Evolutionary conservation across 2,888 invertebrate genomes (phyloP).

Genomic region (Agrotis exclamationis): DNA sequence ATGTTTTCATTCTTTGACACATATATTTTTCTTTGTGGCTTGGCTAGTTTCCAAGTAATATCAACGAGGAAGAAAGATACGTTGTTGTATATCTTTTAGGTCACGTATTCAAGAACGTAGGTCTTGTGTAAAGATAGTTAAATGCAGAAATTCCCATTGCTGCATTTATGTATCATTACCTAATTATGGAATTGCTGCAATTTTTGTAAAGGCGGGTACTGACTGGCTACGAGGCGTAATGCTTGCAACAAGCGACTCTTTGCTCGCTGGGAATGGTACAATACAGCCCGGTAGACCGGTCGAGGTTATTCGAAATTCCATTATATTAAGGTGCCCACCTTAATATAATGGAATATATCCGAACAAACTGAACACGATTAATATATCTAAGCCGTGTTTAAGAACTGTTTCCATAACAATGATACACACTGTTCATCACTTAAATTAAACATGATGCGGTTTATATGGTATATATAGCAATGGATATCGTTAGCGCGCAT

Average conservation of each 20-base stretch:
- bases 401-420: background rate
- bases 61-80: conserved; percentile 59
- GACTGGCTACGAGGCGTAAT: too few relatives aligned
- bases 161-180: background rate
- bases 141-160: background rate
- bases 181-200: background rate
- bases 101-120: conserved; percentile 36
- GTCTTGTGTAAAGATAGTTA: background rate
- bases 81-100: conserved; percentile 45
- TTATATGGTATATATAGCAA: too few relatives aligned
- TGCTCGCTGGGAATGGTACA: too few relatives aligned
- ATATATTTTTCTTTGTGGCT: conserved; percentile 41
- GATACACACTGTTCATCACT: background rate
- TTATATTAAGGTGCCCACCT: too few relatives aligned
- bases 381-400: background rate
- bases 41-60: conserved; percentile 60
- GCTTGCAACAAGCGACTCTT: too few relatives aligned
- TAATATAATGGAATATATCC: too few relatives aligned
- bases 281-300: too few relatives aligned
- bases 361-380: too few relatives aligned
- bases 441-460: too few relatives aligned
- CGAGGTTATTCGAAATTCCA: too few relatives aligned
- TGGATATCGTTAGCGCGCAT: too few relatives aligned
- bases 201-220: too few relatives aligned
- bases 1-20: conserved; percentile 47